These are phyloP conservation scores for Drosophila mauritiana DNA, from an alignment of 1,140 invertebrate species.

Conservation along the genomic window DNA sequence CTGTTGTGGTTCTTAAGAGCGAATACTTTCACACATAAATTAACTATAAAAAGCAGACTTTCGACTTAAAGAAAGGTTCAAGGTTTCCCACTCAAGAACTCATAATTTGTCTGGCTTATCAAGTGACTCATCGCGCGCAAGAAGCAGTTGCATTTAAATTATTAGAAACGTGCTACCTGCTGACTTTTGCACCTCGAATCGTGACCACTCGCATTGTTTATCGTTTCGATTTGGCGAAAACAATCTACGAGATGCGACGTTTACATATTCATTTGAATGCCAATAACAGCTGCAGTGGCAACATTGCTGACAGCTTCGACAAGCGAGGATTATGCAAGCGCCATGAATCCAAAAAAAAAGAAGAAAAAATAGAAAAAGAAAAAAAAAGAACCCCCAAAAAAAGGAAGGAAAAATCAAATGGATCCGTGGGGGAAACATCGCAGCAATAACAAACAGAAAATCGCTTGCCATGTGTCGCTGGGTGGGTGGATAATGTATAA, in stretches of 20 bases:
- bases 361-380: conserved; percentile 20
- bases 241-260: conserved; percentile 56
- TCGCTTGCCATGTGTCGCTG: conserved; percentile 68
- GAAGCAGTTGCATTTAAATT: conserved; percentile 3
- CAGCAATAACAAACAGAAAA: conserved; percentile 41
- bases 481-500: conserved; percentile 44
- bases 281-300: conserved; percentile 68
- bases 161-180: conserved; percentile 56
- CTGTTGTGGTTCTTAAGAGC: neutral
- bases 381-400: conserved; percentile 15
- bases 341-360: conserved; percentile 48
- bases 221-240: conserved; percentile 48
- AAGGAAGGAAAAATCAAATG: conserved; percentile 51
- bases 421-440: conserved; percentile 35
- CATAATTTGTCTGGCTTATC: conserved; percentile 8
- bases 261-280: conserved; percentile 81
- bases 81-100: neutral
- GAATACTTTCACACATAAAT: too few species aligned
- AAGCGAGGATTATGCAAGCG: conserved; percentile 78
- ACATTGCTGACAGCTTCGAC: conserved; percentile 72
- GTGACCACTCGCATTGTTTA: conserved; percentile 40
- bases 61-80: too few species aligned
- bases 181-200: conserved; percentile 46
- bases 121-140: conserved; percentile 40
- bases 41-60: too few species aligned